Percentiles rank a stretch among this genome's conserved stretches.
phyloP scores from a whole-genome alignment of 2,797 vertebrate genomes.

The Tangara arthus region DNA sequence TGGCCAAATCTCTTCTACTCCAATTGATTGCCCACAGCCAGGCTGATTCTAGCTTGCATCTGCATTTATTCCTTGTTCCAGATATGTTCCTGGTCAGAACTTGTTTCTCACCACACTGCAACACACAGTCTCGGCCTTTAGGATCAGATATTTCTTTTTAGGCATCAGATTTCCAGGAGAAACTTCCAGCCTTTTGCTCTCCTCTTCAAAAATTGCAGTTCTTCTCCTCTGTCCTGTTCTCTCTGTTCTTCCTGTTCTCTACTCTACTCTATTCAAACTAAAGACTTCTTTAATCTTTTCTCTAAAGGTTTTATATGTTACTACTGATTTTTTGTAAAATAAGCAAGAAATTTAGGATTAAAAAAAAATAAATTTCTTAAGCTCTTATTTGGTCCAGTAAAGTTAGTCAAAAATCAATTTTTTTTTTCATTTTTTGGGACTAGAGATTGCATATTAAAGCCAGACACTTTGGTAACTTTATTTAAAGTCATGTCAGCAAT shows the following conservation, averaged over 20 bases:
- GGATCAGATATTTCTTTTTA: background rate
- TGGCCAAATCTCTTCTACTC: background rate
- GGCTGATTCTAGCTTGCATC: background rate
- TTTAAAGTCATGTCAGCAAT: background rate
- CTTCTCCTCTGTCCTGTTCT: background rate
- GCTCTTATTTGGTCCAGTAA: background rate
- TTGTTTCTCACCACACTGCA: background rate
- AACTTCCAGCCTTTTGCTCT: background rate
- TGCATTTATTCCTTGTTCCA: background rate
- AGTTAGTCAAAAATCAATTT: rapidly evolving
- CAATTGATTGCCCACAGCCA: background rate
- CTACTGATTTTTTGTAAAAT: background rate
- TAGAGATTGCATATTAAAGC: background rate
- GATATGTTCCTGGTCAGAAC: background rate
- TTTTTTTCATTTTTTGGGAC: background rate
- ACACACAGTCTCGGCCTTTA: background rate
- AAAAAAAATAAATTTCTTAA: background rate
- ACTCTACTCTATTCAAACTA: background rate
- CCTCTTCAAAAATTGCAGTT: background rate
- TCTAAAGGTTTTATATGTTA: background rate
- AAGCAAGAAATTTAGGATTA: background rate
- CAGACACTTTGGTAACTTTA: background rate
- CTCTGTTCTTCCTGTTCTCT: background rate
- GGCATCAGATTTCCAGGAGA: background rate
- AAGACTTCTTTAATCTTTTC: background rate